Evolutionary conservation across 2,113 vertebrate species (phyloP).

Genomic region (Pedionomus torquatus): DNA sequence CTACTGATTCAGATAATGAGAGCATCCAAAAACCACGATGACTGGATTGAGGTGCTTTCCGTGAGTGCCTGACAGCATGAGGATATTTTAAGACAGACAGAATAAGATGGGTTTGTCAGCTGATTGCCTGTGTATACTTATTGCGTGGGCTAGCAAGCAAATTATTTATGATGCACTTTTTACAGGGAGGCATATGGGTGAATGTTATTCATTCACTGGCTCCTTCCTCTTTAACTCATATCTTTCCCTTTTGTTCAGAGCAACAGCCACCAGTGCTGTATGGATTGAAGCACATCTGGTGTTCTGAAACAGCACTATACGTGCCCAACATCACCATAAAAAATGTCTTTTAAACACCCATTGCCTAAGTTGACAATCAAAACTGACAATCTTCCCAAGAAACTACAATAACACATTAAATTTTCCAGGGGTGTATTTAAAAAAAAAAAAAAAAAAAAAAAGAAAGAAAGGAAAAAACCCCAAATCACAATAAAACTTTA

Average conservation of each 20-base stretch:
- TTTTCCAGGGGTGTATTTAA: not conserved
- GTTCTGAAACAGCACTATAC: not conserved
- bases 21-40: not conserved
- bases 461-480: not conserved
- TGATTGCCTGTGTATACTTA: not conserved
- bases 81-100: not conserved
- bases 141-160: not conserved
- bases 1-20: not conserved
- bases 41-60: not conserved
- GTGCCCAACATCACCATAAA: not conserved
- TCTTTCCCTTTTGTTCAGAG: not conserved
- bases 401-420: not conserved
- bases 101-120: not conserved
- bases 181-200: accelerated
- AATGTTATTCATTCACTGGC: not conserved
- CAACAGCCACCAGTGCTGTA: not conserved
- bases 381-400: not conserved
- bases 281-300: not conserved
- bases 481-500: not conserved
- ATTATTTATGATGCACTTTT: not conserved
- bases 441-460: not conserved
- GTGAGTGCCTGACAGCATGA: not conserved
- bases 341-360: not conserved
- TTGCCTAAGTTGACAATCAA: not conserved
- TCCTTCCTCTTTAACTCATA: not conserved